These are phyloP conservation scores for Aphis craccivora DNA, from an alignment of 1,140 invertebrate species.

Conservation along the genomic window DNA sequence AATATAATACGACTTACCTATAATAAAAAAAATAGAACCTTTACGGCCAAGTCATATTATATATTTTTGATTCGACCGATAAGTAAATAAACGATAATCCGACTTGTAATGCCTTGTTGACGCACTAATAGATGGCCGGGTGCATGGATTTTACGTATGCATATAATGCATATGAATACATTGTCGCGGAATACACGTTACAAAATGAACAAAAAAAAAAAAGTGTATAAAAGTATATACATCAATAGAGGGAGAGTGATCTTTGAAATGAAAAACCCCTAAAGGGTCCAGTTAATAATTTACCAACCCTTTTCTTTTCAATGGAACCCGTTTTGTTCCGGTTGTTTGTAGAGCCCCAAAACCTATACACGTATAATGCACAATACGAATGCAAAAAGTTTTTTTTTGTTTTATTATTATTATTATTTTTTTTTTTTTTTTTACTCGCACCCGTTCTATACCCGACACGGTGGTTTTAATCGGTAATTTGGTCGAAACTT, in stretches of 20 bases:
- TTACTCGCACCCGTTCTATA: background rate
- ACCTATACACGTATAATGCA: constrained; percentile 13
- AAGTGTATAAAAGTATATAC: constrained; percentile 10
- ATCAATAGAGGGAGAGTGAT: constrained; percentile 44
- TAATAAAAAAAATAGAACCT: background rate
- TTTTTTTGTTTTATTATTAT: constrained; percentile 50
- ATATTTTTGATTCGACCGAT: constrained; percentile 34
- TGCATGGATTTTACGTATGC: background rate
- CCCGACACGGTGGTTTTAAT: background rate
- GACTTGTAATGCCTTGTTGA: constrained; percentile 53
- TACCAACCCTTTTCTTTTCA: constrained; percentile 57
- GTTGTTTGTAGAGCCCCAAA: constrained; percentile 41
- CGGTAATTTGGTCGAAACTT: background rate
- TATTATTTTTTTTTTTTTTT: constrained; percentile 8
- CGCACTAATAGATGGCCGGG: constrained; percentile 39
- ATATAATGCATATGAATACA: constrained; percentile 5
- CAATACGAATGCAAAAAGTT: constrained; percentile 41
- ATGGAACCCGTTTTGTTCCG: constrained; percentile 55
- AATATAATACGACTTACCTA: too few relatives aligned
- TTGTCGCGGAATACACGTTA: constrained; percentile 1
- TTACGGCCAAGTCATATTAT: background rate
- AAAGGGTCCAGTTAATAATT: constrained; percentile 57
- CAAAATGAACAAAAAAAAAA: constrained; percentile 40
- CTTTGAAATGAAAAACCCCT: constrained; percentile 51
- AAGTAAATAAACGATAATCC: constrained; percentile 56